A percentile compares a stretch with the other conserved stretches of the same genome.
Evolutionary conservation across 1,140 invertebrate genomes (phyloP).

Genomic region (Stegodyphus dumicola): DNA sequence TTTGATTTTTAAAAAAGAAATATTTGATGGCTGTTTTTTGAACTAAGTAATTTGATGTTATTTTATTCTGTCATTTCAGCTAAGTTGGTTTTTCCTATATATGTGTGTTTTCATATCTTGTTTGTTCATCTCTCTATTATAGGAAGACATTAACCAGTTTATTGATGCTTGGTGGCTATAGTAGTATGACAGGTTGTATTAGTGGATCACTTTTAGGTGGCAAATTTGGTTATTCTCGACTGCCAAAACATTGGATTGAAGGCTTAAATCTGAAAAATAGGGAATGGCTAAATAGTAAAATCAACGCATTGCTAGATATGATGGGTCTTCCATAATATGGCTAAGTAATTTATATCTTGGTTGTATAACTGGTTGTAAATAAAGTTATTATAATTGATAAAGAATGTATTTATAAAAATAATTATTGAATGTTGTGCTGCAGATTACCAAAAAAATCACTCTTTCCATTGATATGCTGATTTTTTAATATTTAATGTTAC

Average conservation of each 20-base stretch:
- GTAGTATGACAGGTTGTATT: constrained; percentile 67
- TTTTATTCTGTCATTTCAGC: no score
- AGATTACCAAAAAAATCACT: no score
- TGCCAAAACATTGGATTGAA: constrained; percentile 66
- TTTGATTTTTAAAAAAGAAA: no score
- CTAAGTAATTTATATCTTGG: not conserved
- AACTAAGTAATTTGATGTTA: no score
- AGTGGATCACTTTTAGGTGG: constrained; percentile 67
- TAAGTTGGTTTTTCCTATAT: not conserved
- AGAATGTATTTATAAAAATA: no score
- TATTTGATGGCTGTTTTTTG: no score
- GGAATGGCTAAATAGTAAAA: constrained; percentile 67
- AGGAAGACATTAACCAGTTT: constrained; percentile 66
- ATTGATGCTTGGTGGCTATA: constrained; percentile 67
- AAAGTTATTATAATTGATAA: no score
- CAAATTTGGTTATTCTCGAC: constrained; percentile 65
- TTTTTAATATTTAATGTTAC: no score
- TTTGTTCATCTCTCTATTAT: constrained; percentile 22
- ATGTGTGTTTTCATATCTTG: not conserved
- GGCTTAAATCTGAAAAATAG: constrained; percentile 65
- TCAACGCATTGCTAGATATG: constrained; percentile 68
- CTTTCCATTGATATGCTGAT: no score
- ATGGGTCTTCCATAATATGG: constrained; percentile 66
- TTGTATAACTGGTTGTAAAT: no score
- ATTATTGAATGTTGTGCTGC: no score